Evolutionary conservation across 2,888 invertebrate genomes (phyloP), one percentile per base, ranked within the genome.

Genomic region (Eucera pruinosa): DNA sequence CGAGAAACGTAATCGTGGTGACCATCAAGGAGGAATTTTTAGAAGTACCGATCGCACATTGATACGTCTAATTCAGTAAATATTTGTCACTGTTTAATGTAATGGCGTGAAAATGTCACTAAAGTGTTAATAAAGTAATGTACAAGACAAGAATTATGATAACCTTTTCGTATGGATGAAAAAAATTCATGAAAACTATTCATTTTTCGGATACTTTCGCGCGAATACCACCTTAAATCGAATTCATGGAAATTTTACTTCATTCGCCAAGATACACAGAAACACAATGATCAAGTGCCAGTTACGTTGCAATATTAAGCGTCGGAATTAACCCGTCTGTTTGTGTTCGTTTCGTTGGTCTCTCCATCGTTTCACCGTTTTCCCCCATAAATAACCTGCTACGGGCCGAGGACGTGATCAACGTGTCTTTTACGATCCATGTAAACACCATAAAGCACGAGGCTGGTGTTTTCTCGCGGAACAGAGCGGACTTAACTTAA

Each of bases 371-470:
- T 62, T 62, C 55, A 30, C 15, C 55, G 23, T 45, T 18, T 20
- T 20, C 11, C 23, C 13, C 15, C 39, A 20, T 58, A 67, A 67
- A 67, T 50, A 50, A 58, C 48, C 7, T 2, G 27, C 3, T 13
- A 15, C 18, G 39, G n/a, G 1, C 2, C 30, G 36, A 67, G 30
- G 39, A 48, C 58, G 20, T 23, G 58, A 57, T 66, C 54, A 13
- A 30, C 41, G 52, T 23, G 48, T 50, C 48, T 67, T 58, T 67
- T 48, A 67, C 23, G 48, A 67, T 30, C 58, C 39, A 27, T 67
- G 67, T 67, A 67, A 67, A 57, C 48, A 27, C 23, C 48, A 48
- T 58, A 58, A 67, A 58, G 45, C 39, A 11, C 23, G 25, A 11
- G 11, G 2, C 4, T 5, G 25, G 6, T 45, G 30, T 15, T 27